These are phyloP conservation scores for Heliconius hermathena DNA, from an alignment of 1,140 invertebrate species.

Conservation along the genomic window DNA sequence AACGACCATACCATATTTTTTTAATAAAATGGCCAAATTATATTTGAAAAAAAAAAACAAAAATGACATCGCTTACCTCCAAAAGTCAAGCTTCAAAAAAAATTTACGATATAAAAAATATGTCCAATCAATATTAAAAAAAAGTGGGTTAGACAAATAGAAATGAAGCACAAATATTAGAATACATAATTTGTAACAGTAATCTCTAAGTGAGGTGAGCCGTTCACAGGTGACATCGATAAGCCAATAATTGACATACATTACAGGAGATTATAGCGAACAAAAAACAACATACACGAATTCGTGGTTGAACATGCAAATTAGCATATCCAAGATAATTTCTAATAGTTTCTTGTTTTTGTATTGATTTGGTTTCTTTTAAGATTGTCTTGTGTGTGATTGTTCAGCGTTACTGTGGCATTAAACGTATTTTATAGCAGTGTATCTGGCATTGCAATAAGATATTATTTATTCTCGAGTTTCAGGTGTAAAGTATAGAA, in stretches of 20 bases:
- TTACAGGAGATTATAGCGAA: neutral
- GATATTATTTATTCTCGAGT: too few species aligned
- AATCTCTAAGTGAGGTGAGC: neutral
- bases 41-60: too few species aligned
- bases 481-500: too few species aligned
- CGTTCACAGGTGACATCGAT: neutral
- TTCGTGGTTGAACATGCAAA: neutral
- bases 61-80: too few species aligned
- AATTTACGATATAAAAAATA: neutral
- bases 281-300: neutral
- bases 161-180: conserved; percentile 7
- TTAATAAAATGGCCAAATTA: too few species aligned
- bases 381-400: too few species aligned
- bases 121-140: neutral
- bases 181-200: conserved; percentile 11
- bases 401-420: too few species aligned
- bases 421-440: too few species aligned
- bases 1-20: too few species aligned
- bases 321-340: neutral
- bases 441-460: too few species aligned
- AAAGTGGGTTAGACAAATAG: neutral
- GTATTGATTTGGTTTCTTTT: too few species aligned
- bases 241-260: conserved; percentile 19
- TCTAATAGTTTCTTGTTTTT: neutral
- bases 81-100: too few species aligned